A percentile compares a stretch with the other conserved stretches of the same genome.
phyloP scores from a whole-genome alignment of 2,797 vertebrate genomes.

The Paramormyrops hopkinsi region DNA sequence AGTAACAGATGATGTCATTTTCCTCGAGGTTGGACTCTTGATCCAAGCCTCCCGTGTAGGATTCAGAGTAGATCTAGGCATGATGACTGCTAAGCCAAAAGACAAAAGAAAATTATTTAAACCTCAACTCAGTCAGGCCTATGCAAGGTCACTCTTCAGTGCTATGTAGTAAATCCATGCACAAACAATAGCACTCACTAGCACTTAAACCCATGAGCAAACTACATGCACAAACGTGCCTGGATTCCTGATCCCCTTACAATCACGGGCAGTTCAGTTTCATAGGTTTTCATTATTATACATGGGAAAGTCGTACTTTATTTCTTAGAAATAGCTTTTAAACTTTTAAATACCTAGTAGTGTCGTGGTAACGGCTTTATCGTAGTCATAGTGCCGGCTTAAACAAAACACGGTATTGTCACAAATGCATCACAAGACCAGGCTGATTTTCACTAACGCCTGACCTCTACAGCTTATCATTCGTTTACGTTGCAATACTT shows the following conservation, averaged over 20 bases:
- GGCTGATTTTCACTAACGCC: background rate
- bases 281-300: background rate
- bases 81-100: background rate
- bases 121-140: background rate
- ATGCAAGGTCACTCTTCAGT: background rate
- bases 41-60: background rate
- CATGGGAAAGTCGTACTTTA: background rate
- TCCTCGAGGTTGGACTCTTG: background rate
- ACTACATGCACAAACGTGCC: background rate
- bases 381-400: background rate
- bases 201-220: background rate
- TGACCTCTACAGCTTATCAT: background rate
- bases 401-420: conserved; percentile 9
- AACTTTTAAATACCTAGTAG: background rate
- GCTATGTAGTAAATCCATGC: background rate
- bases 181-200: background rate
- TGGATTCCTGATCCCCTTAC: background rate
- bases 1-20: background rate
- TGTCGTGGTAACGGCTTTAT: background rate
- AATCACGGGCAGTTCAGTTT: background rate
- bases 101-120: background rate
- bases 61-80: conserved; percentile 1
- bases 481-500: background rate
- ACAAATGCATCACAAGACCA: background rate
- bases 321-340: background rate